phyloP scores from a whole-genome alignment of 2,113 vertebrate genomes.

The Porphyrio hochstetteri region DNA sequence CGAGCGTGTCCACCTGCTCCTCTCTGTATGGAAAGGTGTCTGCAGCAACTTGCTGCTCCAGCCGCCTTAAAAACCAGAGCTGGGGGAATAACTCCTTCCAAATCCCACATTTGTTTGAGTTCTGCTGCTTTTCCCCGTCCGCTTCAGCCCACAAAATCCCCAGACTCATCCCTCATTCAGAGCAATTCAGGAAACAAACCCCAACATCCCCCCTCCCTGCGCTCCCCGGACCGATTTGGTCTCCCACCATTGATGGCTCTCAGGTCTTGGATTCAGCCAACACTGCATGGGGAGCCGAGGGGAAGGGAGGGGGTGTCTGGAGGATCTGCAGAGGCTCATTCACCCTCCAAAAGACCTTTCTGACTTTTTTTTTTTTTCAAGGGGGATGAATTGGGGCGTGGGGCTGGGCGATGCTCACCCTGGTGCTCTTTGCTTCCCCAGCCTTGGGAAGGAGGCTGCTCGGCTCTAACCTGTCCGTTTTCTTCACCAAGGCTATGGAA shows the following conservation, averaged over 20 bases:
- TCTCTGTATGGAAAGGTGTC: not conserved
- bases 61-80: not conserved
- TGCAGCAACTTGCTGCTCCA: conserved; percentile 9
- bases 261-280: accelerated
- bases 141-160: conserved; percentile 32
- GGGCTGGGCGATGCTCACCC: not conserved
- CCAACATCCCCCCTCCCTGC: not conserved
- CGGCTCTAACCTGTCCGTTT: conserved; percentile 39
- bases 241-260: not conserved
- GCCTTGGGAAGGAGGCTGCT: not conserved
- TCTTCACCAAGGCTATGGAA: conserved; percentile 70
- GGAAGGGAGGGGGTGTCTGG: not conserved
- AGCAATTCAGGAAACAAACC: not conserved
- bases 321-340: not conserved
- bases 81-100: not conserved
- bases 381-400: not conserved
- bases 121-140: not conserved
- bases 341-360: not conserved
- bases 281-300: not conserved
- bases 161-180: not conserved
- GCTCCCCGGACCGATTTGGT: not conserved
- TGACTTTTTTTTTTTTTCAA: accelerated
- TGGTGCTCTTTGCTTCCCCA: not conserved
- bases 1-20: not conserved
- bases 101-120: not conserved